Evolutionary conservation across 2,797 vertebrate species (phyloP), one percentile per base, ranked within the genome.

Genomic region (Liparis tanakae): DNA sequence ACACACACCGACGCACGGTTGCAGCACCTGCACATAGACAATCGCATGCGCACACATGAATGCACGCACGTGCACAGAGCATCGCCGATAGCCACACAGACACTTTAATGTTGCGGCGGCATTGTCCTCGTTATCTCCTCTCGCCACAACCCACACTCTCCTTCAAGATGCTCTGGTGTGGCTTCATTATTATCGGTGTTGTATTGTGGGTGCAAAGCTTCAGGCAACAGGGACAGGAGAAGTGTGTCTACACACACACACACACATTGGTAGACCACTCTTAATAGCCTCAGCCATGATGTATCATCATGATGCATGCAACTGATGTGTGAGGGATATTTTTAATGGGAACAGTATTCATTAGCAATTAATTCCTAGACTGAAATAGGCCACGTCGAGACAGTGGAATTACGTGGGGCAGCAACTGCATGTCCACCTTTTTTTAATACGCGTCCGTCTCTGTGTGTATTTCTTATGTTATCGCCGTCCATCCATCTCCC

Each of bases 41-140:
- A 36, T 43, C 18, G 18, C 18, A 55, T 50, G 1, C 22, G 76
- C n/a, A 76, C 48, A 81, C 9, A 50, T 57, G 0, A 22, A 69
- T 57, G 55, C 10, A 48, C 63, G 14, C 41, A 70, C 62, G 59
- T 53, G 72, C 20, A 50, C 25, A 76, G 39, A 59, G 7, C 13
- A 25, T 2, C 68, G 25, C 30, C 2, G 0, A 76, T 10, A 44
- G 17, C 46, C 17, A 37, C 25, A 44, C 8, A 36, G 22, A 60
- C 15, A 51, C 94, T 95, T 95, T 95, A 95, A 96, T 95, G 92
- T 94, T 94, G 91, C 93, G 93, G 93, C 92, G 88, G 91, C 95
- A 94, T 57, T 30, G 94, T 96, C 95, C 94, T 89, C 93, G 95
- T 95, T 95, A 90, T 83, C 1, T 34, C 22, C 6, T 70, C 48